phyloP scores from a whole-genome alignment of 2,888 invertebrate genomes.

The Hipparchia sbordonii region DNA sequence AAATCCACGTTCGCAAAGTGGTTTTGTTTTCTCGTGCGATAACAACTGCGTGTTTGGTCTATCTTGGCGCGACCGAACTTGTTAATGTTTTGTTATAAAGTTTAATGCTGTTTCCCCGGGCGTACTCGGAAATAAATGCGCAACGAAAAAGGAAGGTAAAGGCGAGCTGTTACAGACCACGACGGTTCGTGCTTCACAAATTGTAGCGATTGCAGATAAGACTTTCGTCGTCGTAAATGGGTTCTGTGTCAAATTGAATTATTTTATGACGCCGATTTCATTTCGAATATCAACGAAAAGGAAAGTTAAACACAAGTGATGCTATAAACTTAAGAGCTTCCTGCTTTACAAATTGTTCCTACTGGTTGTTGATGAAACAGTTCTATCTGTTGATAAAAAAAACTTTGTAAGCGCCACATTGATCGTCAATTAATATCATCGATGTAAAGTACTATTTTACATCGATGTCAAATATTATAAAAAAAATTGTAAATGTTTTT shows the following conservation, averaged over 20 bases:
- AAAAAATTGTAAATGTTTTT: too few relatives aligned
- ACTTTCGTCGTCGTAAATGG: conserved; percentile 19
- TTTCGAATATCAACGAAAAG: conserved; percentile 3
- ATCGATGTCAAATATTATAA: too few relatives aligned
- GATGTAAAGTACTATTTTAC: too few relatives aligned
- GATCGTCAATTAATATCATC: too few relatives aligned
- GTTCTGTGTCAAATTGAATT: conserved; percentile 22
- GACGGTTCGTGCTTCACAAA: conserved; percentile 23
- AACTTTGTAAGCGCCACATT: background rate
- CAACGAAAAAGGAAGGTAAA: conserved; percentile 26
- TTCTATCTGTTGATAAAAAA: background rate
- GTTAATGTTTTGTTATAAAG: conserved; percentile 44
- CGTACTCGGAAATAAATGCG: conserved; percentile 42
- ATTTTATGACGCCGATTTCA: conserved; percentile 14
- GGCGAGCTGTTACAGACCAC: conserved; percentile 22
- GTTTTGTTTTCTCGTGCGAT: conserved; percentile 38
- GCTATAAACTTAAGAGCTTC: conserved; percentile 1
- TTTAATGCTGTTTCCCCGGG: conserved; percentile 42
- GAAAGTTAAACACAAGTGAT: conserved; percentile 10
- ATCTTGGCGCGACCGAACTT: conserved; percentile 40
- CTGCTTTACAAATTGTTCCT: background rate
- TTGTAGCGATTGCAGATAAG: conserved; percentile 25
- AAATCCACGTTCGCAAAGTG: conserved; percentile 34
- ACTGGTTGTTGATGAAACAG: background rate
- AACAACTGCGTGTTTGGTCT: conserved; percentile 39